Percentiles rank a stretch among this genome's conserved stretches.
These are phyloP conservation scores for Pentalonia nigronervosa DNA, from an alignment of 1,140 invertebrate species.

Conservation along the genomic window DNA sequence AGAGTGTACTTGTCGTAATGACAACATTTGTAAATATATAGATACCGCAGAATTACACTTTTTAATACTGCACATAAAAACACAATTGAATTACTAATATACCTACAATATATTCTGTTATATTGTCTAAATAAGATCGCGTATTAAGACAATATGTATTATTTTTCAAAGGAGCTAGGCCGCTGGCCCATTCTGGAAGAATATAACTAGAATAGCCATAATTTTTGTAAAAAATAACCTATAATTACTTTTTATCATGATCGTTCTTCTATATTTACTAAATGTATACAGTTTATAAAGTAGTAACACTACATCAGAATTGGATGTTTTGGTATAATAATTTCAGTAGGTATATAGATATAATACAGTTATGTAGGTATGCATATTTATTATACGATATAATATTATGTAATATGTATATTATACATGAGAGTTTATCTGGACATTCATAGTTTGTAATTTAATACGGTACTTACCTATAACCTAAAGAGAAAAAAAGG, in stretches of 20 bases:
- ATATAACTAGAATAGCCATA: not conserved
- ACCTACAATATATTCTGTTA: too few species aligned
- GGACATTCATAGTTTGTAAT: not conserved
- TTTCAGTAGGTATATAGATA: not conserved
- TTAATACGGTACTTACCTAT: not conserved
- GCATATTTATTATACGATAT: not conserved
- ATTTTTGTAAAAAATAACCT: not conserved
- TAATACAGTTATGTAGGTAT: not conserved
- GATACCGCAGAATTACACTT: not conserved
- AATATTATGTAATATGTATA: not conserved
- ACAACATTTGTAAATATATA: not conserved
- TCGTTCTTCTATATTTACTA: not conserved
- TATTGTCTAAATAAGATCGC: not conserved
- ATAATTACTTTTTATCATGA: not conserved
- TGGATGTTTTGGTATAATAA: not conserved
- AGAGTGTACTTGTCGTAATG: not conserved
- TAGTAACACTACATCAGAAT: not conserved
- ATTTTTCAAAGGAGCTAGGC: not conserved
- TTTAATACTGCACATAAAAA: not conserved
- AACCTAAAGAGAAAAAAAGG: not conserved
- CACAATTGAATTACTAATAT: not conserved
- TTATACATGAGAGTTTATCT: not conserved
- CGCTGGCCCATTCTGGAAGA: too few species aligned
- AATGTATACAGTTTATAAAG: not conserved
- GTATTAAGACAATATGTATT: not conserved